Evolutionary conservation across 2,888 invertebrate genomes (phyloP), one percentile per base, ranked within the genome.

Genomic region (Sicus ferrugineus): DNA sequence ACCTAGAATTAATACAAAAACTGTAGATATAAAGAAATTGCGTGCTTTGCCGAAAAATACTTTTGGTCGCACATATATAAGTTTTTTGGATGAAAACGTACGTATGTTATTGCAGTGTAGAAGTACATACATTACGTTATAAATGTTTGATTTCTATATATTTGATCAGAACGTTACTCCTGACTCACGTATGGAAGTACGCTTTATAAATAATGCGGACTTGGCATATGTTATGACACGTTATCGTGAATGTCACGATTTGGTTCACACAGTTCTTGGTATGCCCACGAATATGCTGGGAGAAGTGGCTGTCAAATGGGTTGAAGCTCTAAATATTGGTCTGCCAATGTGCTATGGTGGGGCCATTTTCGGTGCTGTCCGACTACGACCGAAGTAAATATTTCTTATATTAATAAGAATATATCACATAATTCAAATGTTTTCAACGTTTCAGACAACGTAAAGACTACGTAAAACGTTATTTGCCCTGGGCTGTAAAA

Each of bases 201-300:
- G 93, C 78, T 99, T 97, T 86, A 90, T 99, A 61, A 91, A 95
- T 75, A 94, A 98, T 84, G 81, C 84, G 1, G 92, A 97, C 73
- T 85, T 97, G 76, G 96, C 97, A 4, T 99, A 98, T 86, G 93
- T 98, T 58, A 96, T 99, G 93, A 96, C 97, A 84, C 88, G 99
- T 67, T 99, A 99, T 83, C 90, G 99, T 74, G 98, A 99, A 87
- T 93, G 94, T 9, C 99, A 99, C 84, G 99, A 99, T 87, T 89
- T 99, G 74, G 90, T 95, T 70, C 99, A 99, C 86, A 92, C 97
- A 0, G 87, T 93, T 21, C 88, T 98, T 50, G 91, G 91, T 75
- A 97, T 98, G 96, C 96, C 94, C 46, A 97, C 96, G 14, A 94
- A 94, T 78, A 95, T 97, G 95, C 86, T 97, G 42, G 91, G 92